These are phyloP conservation scores for Acanthornis magna DNA, from an alignment of 2,797 vertebrate genomes.

Conservation along the genomic window DNA sequence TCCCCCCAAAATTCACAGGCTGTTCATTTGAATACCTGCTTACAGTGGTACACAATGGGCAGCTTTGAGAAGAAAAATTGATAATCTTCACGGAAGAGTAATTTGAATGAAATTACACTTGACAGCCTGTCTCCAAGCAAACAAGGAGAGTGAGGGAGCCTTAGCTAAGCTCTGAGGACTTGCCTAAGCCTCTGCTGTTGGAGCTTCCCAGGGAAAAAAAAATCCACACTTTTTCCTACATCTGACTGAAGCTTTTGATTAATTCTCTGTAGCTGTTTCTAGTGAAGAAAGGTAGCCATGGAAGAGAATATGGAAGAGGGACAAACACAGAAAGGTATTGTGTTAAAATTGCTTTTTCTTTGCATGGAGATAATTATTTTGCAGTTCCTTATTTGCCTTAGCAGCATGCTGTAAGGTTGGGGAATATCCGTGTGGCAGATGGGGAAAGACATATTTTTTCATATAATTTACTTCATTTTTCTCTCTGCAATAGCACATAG, in stretches of 20 bases:
- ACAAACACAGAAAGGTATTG: conserved; percentile 97
- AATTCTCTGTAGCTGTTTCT: conserved; percentile 73
- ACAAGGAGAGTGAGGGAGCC: conserved; percentile 75
- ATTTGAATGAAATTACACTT: conserved; percentile 93
- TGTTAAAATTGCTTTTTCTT: conserved; percentile 60
- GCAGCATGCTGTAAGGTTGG: conserved; percentile 44
- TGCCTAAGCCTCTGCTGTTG: conserved; percentile 76
- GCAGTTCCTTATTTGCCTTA: conserved; percentile 53
- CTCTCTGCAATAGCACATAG: conserved; percentile 7
- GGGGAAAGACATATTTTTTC: neutral
- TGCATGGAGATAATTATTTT: conserved; percentile 48
- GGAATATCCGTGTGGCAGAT: conserved; percentile 31
- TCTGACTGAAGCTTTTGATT: conserved; percentile 77
- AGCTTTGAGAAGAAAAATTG: conserved; percentile 89
- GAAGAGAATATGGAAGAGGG: conserved; percentile 99
- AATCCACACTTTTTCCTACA: conserved; percentile 71
- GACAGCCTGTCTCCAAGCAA: conserved; percentile 87
- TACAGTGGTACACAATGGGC: conserved; percentile 84
- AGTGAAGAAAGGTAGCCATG: conserved; percentile 84
- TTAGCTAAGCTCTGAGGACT: conserved; percentile 77
- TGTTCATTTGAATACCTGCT: conserved; percentile 83
- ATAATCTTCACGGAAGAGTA: conserved; percentile 84
- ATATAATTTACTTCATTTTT: neutral
- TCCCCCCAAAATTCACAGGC: conserved; percentile 70
- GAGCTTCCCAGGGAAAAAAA: conserved; percentile 73